Base-by-base conservation (phyloP, 2,888 invertebrate species). In the Spisula solida region DNA sequence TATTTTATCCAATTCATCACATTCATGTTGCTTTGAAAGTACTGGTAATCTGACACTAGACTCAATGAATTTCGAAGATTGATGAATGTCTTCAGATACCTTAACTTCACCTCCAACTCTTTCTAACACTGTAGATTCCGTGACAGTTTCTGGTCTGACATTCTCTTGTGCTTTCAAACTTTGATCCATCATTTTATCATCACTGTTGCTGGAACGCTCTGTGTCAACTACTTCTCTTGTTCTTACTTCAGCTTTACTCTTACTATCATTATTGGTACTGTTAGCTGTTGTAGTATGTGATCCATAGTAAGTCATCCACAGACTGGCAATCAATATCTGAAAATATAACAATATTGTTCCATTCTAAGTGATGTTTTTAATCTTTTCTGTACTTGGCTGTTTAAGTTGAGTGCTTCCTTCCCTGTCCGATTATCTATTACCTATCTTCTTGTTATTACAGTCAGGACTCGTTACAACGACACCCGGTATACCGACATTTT, bases 271-370 rank as follows among this genome's bases (percentile, higher is more conserved):
- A 51, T 51, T 51, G n/a, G 60, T 25, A 12, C 12, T 25, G 0
- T 66, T 25, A 66, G 6, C 25, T 2, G 60, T 25, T 66, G 48
- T 25, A 34, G 31, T 41, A 48, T 80, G 47, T 29, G 25, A n/a
- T n/a, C 51, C 25, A 80, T 80, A 29, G 18, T 48, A 80, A 25
- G 80, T 80, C 80, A 80, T 80, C 47, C 51, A 51, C n/a, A 80
- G 51, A 51, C 80, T n/a, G 20, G 80, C 29, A 48, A 80, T 80
- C 80, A 80, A 80, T 25, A 80, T 29, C 80, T 80, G 48, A 29
- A 80, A 80, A 14, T 51, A 16, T 51, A 5, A 51, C 14, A 51
- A 51, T 14, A 51, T 51, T 10, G 14, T 10, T 51, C 14, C 4
- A 10, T 8, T 51, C 10, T 1, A 47, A 34, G 6, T 29, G 6